Percentiles rank a stretch among this genome's conserved stretches.
Conservation (phyloP, 2,797 vertebrate genomes). For the Macropus fuliginosus region DNA sequence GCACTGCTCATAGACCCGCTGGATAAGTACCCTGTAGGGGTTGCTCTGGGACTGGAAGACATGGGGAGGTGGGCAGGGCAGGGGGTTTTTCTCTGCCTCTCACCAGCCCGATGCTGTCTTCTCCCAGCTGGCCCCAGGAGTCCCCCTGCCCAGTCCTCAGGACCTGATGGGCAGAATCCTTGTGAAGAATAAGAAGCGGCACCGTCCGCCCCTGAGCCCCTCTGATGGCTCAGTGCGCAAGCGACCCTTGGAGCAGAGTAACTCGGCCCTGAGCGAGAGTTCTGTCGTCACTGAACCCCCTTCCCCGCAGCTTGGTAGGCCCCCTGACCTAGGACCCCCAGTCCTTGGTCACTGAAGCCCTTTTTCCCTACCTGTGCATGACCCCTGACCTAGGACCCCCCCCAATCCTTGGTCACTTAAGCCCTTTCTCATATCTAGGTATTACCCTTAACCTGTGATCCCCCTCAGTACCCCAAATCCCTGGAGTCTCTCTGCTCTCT, state of each 20-base stretch:
- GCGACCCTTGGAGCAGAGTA: constrained; percentile 81
- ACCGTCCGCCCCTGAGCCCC: constrained; percentile 59
- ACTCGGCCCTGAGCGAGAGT: constrained; percentile 83
- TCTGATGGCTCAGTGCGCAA: constrained; percentile 79
- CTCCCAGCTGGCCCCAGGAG: constrained; percentile 87
- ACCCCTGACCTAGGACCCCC: background rate
- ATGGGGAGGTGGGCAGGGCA: rapidly evolving
- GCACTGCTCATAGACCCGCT: constrained; percentile 92
- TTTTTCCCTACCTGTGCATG: too few species aligned
- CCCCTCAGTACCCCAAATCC: background rate
- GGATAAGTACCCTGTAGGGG: constrained; percentile 92
- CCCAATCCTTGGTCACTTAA: rapidly evolving
- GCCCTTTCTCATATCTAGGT: background rate
- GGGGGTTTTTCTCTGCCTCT: background rate
- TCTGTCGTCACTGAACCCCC: constrained; percentile 82
- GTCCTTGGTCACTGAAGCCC: background rate
- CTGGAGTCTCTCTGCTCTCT: background rate
- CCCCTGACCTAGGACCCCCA: background rate
- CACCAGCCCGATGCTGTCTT: constrained; percentile 8
- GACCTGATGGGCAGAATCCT: constrained; percentile 93
- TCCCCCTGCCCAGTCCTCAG: constrained; percentile 90
- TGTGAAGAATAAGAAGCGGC: constrained; percentile 93
- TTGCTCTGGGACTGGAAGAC: rapidly evolving
- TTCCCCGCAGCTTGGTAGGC: constrained; percentile 83
- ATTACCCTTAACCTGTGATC: background rate